Conservation (phyloP, 2,113 vertebrate species). For the Turdus rufiventris region DNA sequence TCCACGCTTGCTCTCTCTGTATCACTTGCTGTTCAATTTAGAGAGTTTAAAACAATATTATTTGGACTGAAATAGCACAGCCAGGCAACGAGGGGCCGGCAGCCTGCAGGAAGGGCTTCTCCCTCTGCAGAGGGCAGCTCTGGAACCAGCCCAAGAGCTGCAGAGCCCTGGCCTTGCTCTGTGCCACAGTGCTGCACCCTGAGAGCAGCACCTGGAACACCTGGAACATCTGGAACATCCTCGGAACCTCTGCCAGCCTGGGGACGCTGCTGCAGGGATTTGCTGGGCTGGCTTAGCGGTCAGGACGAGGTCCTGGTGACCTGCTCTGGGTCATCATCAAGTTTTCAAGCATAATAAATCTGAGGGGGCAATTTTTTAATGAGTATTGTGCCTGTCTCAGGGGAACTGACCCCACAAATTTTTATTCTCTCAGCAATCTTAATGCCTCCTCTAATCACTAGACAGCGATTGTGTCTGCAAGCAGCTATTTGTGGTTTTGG, state of each 20-base stretch:
- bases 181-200: not conserved
- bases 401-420: not conserved
- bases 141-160: not conserved
- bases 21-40: not conserved
- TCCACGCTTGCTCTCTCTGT: not conserved
- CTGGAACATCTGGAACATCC: not conserved
- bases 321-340: not conserved
- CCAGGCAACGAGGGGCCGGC: constrained; percentile 33
- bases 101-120: not conserved
- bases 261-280: not conserved
- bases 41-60: constrained; percentile 4
- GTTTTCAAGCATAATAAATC: not conserved
- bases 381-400: not conserved
- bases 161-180: not conserved
- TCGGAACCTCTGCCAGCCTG: accelerated
- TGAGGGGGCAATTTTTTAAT: not conserved
- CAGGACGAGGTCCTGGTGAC: not conserved
- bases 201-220: not conserved
- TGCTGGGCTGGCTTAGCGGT: not conserved
- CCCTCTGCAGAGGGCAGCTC: not conserved
- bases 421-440: not conserved
- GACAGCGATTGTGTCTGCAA: not conserved
- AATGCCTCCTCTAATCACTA: not conserved
- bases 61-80: constrained; percentile 1
- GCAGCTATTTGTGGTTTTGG: not conserved